Evolutionary conservation across 2,888 invertebrate species (phyloP), one percentile per base, ranked within the genome.

Genomic region (Lottia gigantea): DNA sequence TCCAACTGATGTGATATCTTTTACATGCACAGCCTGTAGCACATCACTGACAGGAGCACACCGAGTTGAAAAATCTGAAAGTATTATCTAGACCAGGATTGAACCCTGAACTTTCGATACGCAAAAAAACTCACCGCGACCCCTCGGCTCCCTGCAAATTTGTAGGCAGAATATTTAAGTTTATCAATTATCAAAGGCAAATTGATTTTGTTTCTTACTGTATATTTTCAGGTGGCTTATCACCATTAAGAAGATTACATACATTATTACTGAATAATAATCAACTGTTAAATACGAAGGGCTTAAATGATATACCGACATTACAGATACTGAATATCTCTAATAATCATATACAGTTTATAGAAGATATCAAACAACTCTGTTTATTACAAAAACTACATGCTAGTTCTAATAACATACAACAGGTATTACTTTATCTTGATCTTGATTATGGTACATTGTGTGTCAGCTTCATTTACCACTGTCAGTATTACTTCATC

Each of bases 281-380:
- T 76, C 86, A 87, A 77, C 79, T 87, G 74, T 83, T 87, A 71
- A 82, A 75, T 63, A 81, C 82, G 8, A 66, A 76, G 7, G 84
- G 85, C 3, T 68, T 87, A 62, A 78, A 80, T 40, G 81, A 76
- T 31, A 79, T 74, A 11, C 78, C 82, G 46, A 83, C 83, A 2
- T n/a, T 87, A 45, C 87, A 87, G 77, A 64, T 75, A n/a, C 72
- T 87, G 61, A 62, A 86, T 71, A 71, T 87, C 16, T 85, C 85
- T 3, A 75, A 83, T 72, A 87, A 87, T 74, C 85, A 85, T 67
- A 77, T 87, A n/a, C 83, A 84, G 46, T 62, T 70, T 1, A 55
- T 86, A 3, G 78, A 79, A 16, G 83, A 83, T 46, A 62, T 85
- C 19, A 75, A 78, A 46, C 82, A 81, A 49, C 74, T 86, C 19